Conservation (phyloP, 2,797 vertebrate genomes). For the Scomberomorus guttatus region DNA sequence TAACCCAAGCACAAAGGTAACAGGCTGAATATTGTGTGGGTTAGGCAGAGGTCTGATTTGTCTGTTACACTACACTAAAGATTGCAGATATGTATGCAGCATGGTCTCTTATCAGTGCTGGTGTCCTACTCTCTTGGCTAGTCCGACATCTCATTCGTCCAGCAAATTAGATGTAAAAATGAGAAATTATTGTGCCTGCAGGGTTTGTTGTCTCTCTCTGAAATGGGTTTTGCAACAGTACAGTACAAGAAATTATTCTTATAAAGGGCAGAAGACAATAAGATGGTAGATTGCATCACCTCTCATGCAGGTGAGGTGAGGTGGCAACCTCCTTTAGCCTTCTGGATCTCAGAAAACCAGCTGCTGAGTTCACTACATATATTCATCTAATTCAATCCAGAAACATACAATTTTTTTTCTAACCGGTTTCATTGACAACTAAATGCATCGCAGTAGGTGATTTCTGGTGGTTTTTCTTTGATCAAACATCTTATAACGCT, state of each 20-base stretch:
- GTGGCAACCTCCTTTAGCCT: conserved; percentile 17
- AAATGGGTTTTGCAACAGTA: conserved; percentile 42
- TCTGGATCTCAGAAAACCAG: background rate
- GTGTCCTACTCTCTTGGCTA: conserved; percentile 43
- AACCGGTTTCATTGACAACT: background rate
- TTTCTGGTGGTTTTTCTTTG: conserved; percentile 7
- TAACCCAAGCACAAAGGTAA: background rate
- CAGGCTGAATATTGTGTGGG: background rate
- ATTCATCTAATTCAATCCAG: background rate
- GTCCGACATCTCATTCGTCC: conserved; percentile 69
- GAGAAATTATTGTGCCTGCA: conserved; percentile 70
- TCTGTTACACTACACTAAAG: conserved; percentile 34
- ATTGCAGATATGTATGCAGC: conserved; percentile 35
- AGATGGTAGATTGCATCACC: conserved; percentile 40
- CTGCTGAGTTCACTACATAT: background rate
- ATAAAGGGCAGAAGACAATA: conserved; percentile 55
- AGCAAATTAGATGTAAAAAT: conserved; percentile 79
- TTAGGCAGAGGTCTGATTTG: conserved; percentile 29
- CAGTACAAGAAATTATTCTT: conserved; percentile 48
- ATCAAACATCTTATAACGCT: conserved; percentile 13
- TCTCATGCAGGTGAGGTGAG: conserved; percentile 18
- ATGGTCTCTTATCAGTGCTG: conserved; percentile 55
- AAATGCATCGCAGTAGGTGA: background rate
- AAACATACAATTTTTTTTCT: background rate
- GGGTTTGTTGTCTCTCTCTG: conserved; percentile 44